phyloP scores from a whole-genome alignment of 2,888 invertebrate species.

The Diarsia rubi region DNA sequence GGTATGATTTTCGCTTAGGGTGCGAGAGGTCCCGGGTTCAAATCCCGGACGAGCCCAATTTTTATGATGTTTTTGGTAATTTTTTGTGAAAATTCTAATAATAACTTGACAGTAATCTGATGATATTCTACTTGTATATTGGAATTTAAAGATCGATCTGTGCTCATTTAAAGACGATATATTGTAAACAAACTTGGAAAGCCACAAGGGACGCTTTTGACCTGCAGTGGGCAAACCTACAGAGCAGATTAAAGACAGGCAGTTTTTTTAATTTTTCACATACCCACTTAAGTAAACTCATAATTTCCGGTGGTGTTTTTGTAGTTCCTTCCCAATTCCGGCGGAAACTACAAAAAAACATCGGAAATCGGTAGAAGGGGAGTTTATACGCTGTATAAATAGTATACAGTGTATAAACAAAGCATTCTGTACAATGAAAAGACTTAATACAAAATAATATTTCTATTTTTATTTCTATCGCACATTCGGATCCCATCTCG shows the following conservation, averaged over 20 bases:
- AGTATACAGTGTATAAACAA: no score
- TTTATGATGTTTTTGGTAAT: neutral
- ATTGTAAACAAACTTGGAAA: no score
- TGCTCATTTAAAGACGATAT: no score
- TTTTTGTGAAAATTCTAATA: neutral
- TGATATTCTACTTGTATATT: neutral
- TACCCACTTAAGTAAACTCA: neutral
- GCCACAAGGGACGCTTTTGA: no score
- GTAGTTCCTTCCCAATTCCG: neutral
- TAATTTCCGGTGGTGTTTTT: neutral
- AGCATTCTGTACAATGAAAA: neutral
- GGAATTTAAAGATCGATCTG: neutral
- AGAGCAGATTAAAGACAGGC: no score
- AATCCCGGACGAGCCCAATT: constrained; percentile 89
- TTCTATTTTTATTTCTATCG: neutral
- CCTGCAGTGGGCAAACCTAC: no score
- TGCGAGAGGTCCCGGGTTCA: constrained; percentile 91
- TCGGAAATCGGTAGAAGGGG: no score
- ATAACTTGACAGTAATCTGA: neutral
- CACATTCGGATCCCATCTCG: constrained; percentile 19
- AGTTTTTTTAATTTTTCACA: neutral
- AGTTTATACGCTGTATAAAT: no score
- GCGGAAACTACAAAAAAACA: no score
- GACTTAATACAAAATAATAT: neutral
- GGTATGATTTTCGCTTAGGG: constrained; percentile 91